These are phyloP conservation scores for Caretta caretta DNA, from an alignment of 2,113 vertebrate species.

Conservation along the genomic window DNA sequence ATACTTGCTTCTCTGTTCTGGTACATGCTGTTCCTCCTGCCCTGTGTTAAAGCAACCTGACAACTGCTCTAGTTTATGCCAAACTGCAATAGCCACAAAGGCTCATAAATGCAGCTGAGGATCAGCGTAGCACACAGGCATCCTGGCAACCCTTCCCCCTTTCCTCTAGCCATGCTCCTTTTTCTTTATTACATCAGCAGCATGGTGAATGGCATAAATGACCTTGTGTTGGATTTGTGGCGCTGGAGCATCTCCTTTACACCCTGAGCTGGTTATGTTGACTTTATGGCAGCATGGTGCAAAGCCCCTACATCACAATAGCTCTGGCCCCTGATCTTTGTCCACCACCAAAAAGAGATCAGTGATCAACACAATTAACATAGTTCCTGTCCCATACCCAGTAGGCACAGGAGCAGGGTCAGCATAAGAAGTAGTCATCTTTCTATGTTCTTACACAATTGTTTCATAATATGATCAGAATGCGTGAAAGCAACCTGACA, in stretches of 20 bases:
- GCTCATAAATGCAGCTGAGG: background rate
- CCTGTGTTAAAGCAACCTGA: background rate
- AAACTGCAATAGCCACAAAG: background rate
- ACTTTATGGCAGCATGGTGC: background rate
- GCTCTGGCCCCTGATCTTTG: too few relatives aligned
- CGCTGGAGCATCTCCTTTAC: background rate
- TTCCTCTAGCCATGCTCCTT: background rate
- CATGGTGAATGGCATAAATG: background rate
- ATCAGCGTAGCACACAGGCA: background rate
- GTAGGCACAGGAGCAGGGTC: background rate
- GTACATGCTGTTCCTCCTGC: background rate
- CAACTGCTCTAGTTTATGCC: background rate
- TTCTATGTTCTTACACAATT: background rate
- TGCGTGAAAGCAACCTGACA: fast-evolving
- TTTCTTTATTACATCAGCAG: background rate
- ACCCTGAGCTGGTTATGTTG: background rate
- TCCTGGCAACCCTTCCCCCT: background rate
- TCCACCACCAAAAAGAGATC: too few relatives aligned
- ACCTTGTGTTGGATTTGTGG: background rate
- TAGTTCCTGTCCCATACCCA: background rate
- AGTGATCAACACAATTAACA: too few relatives aligned
- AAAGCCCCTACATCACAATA: background rate
- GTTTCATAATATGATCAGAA: background rate
- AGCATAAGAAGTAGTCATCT: background rate
- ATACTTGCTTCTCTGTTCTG: too few relatives aligned